These are phyloP conservation scores for Callocephalon fimbriatum DNA, from an alignment of 2,113 vertebrate genomes.

Conservation along the genomic window DNA sequence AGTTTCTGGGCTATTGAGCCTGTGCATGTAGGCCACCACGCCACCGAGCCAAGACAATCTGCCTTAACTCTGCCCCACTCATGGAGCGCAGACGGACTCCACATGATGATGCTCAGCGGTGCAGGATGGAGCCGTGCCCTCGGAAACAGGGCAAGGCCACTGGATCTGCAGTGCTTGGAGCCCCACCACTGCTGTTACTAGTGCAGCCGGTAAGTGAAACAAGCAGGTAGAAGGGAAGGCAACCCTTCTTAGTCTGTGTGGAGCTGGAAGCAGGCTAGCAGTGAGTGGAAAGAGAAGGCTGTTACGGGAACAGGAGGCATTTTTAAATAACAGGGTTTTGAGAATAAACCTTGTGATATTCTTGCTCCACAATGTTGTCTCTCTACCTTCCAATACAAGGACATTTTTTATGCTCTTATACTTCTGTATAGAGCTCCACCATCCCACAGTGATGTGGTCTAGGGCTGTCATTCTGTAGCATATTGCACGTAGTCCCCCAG, in stretches of 20 bases:
- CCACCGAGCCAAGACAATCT: neutral
- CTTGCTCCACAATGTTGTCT: accelerated
- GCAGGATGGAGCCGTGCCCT: neutral
- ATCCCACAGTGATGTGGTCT: neutral
- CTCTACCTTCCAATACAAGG: neutral
- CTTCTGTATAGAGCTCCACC: neutral
- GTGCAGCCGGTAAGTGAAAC: neutral
- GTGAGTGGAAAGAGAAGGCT: neutral
- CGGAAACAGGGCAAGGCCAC: accelerated
- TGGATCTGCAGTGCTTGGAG: neutral
- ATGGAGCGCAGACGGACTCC: conserved; percentile 73
- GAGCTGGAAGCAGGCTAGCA: neutral
- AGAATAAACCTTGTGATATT: neutral
- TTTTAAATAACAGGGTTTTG: neutral
- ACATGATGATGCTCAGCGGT: neutral
- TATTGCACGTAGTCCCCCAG: neutral
- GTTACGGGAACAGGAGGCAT: neutral
- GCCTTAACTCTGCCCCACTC: conserved; percentile 63
- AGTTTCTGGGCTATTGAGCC: conserved; percentile 63
- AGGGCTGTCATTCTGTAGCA: neutral
- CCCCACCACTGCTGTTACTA: neutral
- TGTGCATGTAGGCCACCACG: neutral
- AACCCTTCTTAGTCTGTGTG: neutral
- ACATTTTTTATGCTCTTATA: neutral
- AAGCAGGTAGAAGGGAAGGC: neutral